Evolutionary conservation across 2,113 vertebrate species (phyloP).

Genomic region (Sardina pilchardus): DNA sequence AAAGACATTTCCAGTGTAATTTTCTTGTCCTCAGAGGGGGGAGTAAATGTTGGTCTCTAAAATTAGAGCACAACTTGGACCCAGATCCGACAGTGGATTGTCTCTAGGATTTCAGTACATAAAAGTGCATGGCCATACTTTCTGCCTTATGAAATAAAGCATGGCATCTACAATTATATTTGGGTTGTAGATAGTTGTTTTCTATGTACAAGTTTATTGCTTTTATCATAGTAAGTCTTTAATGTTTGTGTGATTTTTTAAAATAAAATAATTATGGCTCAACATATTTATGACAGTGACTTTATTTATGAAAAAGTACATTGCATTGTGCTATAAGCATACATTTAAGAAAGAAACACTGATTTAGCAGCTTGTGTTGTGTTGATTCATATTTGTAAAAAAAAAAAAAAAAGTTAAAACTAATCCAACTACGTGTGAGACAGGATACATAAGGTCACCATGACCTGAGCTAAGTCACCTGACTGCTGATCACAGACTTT

Average conservation of each 20-base stretch:
- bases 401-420: not conserved
- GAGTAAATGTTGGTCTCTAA: not conserved
- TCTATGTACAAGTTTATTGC: not conserved
- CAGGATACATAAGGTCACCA: constrained; percentile 29
- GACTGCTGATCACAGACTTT: not conserved
- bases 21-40: not conserved
- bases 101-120: not conserved
- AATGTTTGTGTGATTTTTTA: not conserved
- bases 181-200: not conserved
- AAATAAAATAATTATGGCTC: not conserved
- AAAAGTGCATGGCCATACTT: not conserved
- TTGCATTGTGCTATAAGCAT: not conserved
- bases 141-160: constrained; percentile 2
- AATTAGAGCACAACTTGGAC: not conserved
- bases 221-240: not conserved
- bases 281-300: not conserved
- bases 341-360: not conserved
- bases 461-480: constrained; percentile 45
- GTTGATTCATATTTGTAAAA: not conserved
- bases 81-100: not conserved
- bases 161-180: not conserved
- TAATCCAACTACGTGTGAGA: not conserved
- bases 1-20: not conserved
- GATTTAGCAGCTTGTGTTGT: not conserved
- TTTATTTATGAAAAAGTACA: not conserved